These are phyloP conservation scores for Adoxophyes honmai DNA, from an alignment of 1,140 invertebrate genomes.

Conservation along the genomic window DNA sequence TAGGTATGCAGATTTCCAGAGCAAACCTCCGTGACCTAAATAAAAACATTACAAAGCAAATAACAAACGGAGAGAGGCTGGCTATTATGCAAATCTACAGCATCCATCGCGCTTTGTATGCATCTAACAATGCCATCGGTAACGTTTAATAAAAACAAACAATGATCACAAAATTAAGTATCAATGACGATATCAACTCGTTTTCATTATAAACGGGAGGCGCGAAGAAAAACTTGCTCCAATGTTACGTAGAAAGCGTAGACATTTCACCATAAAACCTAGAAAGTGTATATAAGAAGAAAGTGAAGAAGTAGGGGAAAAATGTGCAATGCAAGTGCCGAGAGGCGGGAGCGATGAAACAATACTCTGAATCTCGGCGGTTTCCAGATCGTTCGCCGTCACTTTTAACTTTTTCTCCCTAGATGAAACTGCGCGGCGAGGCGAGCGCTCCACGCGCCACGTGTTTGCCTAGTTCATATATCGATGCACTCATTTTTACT, in stretches of 20 bases:
- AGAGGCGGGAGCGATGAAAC: slow-evolving; percentile 50
- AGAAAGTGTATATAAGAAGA: slow-evolving; percentile 75
- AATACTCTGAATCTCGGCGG: slow-evolving; percentile 54
- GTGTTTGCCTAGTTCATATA: slow-evolving; percentile 64
- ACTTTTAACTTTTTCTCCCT: slow-evolving; percentile 70
- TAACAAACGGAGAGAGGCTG: slow-evolving; percentile 28
- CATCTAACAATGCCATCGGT: neutral
- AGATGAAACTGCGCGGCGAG: slow-evolving; percentile 46
- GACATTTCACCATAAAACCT: slow-evolving; percentile 72
- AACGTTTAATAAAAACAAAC: neutral
- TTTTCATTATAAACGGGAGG: slow-evolving; percentile 64
- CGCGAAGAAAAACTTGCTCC: slow-evolving; percentile 72
- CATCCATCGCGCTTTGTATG: slow-evolving; percentile 14
- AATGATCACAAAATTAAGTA: slow-evolving; percentile 11
- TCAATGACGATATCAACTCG: slow-evolving; percentile 56
- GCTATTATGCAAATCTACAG: slow-evolving; percentile 22
- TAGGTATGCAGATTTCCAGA: slow-evolving; percentile 71
- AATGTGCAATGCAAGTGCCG: slow-evolving; percentile 52
- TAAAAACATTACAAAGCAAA: slow-evolving; percentile 48
- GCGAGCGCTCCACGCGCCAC: slow-evolving; percentile 25
- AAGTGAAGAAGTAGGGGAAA: slow-evolving; percentile 72
- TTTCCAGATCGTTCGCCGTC: slow-evolving; percentile 53
- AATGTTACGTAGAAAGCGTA: slow-evolving; percentile 70
- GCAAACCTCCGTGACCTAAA: slow-evolving; percentile 65
- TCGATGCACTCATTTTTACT: slow-evolving; percentile 74